These are phyloP conservation scores for Colius striatus DNA, from an alignment of 2,113 vertebrate genomes.

Conservation along the genomic window DNA sequence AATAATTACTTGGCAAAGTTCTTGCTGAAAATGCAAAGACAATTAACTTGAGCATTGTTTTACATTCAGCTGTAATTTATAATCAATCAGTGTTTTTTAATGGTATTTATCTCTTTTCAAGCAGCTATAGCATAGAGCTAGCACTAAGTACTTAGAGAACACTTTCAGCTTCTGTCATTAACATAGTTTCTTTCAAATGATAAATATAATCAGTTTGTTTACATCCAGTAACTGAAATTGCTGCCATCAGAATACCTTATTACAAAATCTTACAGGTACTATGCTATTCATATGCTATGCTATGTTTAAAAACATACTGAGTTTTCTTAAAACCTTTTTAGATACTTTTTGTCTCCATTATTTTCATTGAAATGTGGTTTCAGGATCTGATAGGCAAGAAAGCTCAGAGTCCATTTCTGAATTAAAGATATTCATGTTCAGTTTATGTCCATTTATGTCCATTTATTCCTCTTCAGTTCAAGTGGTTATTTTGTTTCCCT, in stretches of 20 bases:
- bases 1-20: slow-evolving; percentile 46
- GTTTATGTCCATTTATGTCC: neutral
- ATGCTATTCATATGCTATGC: neutral
- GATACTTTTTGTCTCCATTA: neutral
- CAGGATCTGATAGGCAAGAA: neutral
- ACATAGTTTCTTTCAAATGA: slow-evolving; percentile 9
- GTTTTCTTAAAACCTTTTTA: neutral
- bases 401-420: neutral
- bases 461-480: neutral
- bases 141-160: slow-evolving; percentile 5
- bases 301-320: neutral
- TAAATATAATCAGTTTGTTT: slow-evolving; percentile 32
- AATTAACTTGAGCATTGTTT: slow-evolving; percentile 61
- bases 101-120: slow-evolving; percentile 31
- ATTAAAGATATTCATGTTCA: slow-evolving; percentile 17
- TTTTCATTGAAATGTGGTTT: neutral
- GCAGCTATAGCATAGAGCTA: slow-evolving; percentile 3
- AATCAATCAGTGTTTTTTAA: slow-evolving; percentile 16
- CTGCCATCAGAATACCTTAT: neutral
- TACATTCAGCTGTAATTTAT: slow-evolving; percentile 48
- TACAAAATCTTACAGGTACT: neutral
- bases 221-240: neutral
- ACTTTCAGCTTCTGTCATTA: slow-evolving; percentile 25
- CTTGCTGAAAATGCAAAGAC: slow-evolving; percentile 49
- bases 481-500: neutral